Percentiles rank a stretch among this genome's conserved stretches.
Conservation (phyloP, 2,888 invertebrate genomes). For the Sesamia inferens region DNA sequence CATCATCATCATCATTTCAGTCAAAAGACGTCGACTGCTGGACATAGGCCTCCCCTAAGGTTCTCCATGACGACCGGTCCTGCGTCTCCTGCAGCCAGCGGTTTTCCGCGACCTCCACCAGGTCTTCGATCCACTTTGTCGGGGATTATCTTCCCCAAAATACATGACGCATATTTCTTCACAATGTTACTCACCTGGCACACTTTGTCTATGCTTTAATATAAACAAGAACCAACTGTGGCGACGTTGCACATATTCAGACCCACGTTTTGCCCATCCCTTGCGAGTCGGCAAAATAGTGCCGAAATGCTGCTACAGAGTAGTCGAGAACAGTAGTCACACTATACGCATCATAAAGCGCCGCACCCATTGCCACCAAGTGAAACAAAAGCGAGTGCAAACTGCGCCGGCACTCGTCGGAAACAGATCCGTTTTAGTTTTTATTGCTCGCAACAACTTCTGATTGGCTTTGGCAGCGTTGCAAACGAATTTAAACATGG, state of each 20-base stretch:
- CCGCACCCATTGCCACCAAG: conserved; percentile 9
- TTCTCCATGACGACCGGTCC: no score
- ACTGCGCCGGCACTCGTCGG: conserved; percentile 16
- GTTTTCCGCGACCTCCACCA: no score
- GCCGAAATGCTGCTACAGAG: conserved; percentile 14
- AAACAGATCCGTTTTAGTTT: conserved; percentile 27
- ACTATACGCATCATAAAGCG: conserved; percentile 21
- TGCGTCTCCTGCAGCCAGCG: no score
- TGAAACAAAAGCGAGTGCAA: conserved; percentile 41
- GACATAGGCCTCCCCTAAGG: no score
- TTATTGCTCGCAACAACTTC: conserved; percentile 27
- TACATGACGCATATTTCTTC: background rate
- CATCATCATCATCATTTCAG: no score
- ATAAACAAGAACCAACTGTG: conserved; percentile 30
- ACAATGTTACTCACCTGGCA: background rate
- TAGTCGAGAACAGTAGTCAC: conserved; percentile 21
- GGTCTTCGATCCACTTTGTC: no score
- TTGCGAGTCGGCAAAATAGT: conserved; percentile 23
- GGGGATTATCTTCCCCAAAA: no score
- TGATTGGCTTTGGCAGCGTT: conserved; percentile 26
- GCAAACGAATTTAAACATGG: conserved; percentile 32
- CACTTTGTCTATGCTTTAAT: conserved; percentile 11
- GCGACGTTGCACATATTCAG: conserved; percentile 48
- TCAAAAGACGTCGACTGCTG: no score
- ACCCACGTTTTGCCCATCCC: conserved; percentile 47